phyloP scores from a whole-genome alignment of 2,797 vertebrate species.

The Vespertilio murinus region DNA sequence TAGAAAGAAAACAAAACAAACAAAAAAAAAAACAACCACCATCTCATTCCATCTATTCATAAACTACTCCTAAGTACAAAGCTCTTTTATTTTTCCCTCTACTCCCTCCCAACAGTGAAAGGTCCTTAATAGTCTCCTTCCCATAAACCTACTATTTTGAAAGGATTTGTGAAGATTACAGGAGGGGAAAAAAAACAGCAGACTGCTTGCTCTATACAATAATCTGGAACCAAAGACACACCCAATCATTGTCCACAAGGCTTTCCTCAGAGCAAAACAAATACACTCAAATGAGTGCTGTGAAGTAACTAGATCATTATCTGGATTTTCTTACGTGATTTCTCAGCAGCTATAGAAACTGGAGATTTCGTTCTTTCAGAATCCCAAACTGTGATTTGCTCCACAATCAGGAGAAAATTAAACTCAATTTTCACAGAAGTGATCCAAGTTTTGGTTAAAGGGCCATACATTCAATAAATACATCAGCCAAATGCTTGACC shows the following conservation, averaged over 20 bases:
- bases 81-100: not conserved
- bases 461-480: not conserved
- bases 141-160: not conserved
- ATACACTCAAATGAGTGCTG: not conserved
- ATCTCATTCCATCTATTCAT: not conserved
- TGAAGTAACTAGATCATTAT: slow-evolving; percentile 20
- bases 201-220: not conserved
- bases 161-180: slow-evolving; percentile 32
- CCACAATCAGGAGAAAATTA: slow-evolving; percentile 23
- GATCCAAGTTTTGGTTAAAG: not conserved
- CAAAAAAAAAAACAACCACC: too few relatives aligned
- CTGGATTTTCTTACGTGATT: slow-evolving; percentile 29
- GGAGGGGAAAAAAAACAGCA: not conserved
- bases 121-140: not conserved
- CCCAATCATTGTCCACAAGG: not conserved
- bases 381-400: not conserved
- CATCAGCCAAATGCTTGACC: not conserved
- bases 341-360: slow-evolving; percentile 5
- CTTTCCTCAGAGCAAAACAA: not conserved
- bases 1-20: too few relatives aligned
- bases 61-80: not conserved
- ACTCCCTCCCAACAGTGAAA: not conserved
- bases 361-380: not conserved
- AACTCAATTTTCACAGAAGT: not conserved
- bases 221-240: slow-evolving; percentile 28